Conservation (phyloP, 2,888 invertebrate genomes). For the Phania funesta region DNA sequence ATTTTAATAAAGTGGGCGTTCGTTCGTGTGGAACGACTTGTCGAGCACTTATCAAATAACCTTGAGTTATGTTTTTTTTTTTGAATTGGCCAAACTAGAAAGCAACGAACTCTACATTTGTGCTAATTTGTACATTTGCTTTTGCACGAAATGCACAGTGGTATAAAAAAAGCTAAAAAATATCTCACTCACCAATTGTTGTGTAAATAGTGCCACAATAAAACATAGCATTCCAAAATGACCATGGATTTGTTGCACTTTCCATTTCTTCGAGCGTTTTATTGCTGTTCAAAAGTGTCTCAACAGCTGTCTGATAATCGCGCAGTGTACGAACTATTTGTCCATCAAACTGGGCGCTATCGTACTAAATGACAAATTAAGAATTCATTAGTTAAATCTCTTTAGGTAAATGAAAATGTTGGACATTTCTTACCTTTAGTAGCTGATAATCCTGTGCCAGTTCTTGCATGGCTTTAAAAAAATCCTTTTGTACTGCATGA, state of each 20-base stretch:
- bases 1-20: constrained; percentile 50
- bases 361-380: constrained; percentile 35
- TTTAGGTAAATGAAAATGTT: neutral
- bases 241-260: constrained; percentile 84
- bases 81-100: constrained; percentile 5
- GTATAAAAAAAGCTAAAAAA: constrained; percentile 3
- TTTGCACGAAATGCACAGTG: neutral
- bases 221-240: constrained; percentile 92
- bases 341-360: constrained; percentile 81
- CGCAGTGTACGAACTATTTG: constrained; percentile 81
- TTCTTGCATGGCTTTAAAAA: constrained; percentile 74
- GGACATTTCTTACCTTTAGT: constrained; percentile 69
- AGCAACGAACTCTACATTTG: constrained; percentile 35
- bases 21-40: neutral
- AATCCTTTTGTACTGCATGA: constrained; percentile 69
- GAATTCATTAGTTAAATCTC: neutral
- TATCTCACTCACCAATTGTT: constrained; percentile 87
- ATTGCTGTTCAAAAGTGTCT: constrained; percentile 71
- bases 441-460: constrained; percentile 78
- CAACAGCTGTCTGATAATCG: constrained; percentile 82
- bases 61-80: constrained; percentile 31
- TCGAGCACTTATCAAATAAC: constrained; percentile 26
- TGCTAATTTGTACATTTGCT: neutral
- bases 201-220: constrained; percentile 94
- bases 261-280: constrained; percentile 71